Evolutionary conservation across 2,888 invertebrate species (phyloP).

Genomic region (Cyclophora punctaria): DNA sequence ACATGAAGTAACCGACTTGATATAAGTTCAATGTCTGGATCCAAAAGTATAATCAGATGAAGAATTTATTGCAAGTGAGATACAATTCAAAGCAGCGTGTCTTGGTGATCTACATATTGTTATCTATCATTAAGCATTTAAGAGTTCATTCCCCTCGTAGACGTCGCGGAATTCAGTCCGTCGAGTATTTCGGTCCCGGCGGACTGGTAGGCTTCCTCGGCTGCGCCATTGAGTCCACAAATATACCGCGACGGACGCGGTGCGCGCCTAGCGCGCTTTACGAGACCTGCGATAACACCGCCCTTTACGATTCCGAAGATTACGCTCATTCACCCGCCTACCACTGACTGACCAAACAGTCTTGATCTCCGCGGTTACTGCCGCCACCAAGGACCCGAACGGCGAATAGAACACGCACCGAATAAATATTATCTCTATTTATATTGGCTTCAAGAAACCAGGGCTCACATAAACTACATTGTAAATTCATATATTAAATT

Average conservation of each 20-base stretch:
- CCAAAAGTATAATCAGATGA: no score
- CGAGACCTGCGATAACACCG: conserved; percentile 44
- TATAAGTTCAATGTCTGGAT: no score
- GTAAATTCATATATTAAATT: conserved; percentile 29
- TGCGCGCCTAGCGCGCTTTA: conserved; percentile 37
- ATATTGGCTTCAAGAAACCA: no score
- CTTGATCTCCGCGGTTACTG: no score
- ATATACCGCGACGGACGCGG: conserved; percentile 42
- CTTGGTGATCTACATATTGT: conserved; percentile 24
- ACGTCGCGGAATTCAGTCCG: conserved; percentile 70
- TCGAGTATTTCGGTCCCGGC: conserved; percentile 58
- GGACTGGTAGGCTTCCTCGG: conserved; percentile 56
- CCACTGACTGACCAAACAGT: conserved; percentile 5
- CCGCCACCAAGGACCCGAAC: background rate
- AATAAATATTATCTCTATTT: no score
- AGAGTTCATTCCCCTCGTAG: conserved; percentile 63
- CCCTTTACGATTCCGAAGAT: conserved; percentile 40
- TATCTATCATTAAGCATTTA: conserved; percentile 39
- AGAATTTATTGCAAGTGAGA: no score
- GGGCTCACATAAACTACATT: conserved; percentile 19
- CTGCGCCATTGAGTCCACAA: conserved; percentile 52
- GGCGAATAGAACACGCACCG: background rate
- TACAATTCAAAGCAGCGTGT: background rate
- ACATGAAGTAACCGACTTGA: no score
- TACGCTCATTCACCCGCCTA: conserved; percentile 28